Percentiles rank a stretch among this genome's conserved stretches.
These are phyloP conservation scores for Hydrophis major DNA, from an alignment of 2,797 vertebrate genomes.

Conservation along the genomic window DNA sequence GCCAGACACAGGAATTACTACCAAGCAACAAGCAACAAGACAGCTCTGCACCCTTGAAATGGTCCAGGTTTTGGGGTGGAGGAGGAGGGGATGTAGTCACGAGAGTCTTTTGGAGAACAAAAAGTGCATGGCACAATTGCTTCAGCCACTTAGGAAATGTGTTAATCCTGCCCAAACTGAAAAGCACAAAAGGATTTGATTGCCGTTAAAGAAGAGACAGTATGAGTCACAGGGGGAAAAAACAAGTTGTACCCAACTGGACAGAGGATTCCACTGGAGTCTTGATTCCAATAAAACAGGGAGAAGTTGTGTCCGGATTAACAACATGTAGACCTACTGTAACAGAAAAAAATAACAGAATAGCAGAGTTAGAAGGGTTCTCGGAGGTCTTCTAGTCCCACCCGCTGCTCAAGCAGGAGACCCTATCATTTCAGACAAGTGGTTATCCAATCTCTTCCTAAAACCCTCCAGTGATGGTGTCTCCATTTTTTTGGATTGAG, in stretches of 20 bases:
- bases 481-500: background rate
- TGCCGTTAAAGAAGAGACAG: constrained; percentile 39
- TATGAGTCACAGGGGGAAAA: constrained; percentile 43
- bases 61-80: constrained; percentile 20
- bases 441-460: no score
- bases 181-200: constrained; percentile 41
- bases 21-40: constrained; percentile 53
- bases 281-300: background rate
- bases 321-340: background rate
- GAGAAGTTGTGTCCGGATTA: background rate
- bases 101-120: constrained; percentile 51
- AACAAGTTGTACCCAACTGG: constrained; percentile 32
- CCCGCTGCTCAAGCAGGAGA: background rate
- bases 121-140: constrained; percentile 34
- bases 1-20: constrained; percentile 53
- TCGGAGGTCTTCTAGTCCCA: background rate
- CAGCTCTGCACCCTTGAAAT: constrained; percentile 24
- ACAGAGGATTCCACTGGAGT: background rate
- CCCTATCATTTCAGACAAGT: background rate
- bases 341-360: background rate
- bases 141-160: constrained; percentile 26
- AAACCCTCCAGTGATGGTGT: no score
- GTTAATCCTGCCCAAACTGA: constrained; percentile 49
- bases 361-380: background rate
- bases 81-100: constrained; percentile 37